Conservation (phyloP, 2,797 vertebrate species). For the Microcaecilia unicolor region DNA sequence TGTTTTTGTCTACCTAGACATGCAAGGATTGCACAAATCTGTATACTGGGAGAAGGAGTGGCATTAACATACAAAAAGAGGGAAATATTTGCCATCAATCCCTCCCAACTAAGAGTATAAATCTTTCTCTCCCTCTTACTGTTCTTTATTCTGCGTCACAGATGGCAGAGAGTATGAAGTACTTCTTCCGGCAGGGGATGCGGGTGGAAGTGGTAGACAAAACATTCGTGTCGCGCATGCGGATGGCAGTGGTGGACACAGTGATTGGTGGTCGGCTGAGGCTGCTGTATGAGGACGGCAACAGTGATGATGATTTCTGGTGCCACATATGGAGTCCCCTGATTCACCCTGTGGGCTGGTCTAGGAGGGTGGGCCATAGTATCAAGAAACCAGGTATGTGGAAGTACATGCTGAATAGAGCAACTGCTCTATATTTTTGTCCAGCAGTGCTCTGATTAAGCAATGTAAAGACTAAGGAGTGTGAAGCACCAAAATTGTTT, state of each 20-base stretch:
- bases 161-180: conserved; percentile 81
- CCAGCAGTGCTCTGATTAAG: too few species aligned
- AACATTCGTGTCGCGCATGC: conserved; percentile 68
- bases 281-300: conserved; percentile 76
- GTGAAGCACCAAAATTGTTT: too few species aligned
- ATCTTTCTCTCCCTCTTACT: background rate
- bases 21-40: too few species aligned
- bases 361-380: conserved; percentile 74
- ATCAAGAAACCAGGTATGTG: conserved; percentile 64
- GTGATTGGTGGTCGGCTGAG: conserved; percentile 77
- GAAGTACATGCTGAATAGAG: background rate
- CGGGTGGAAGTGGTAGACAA: conserved; percentile 88
- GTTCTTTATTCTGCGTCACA: conserved; percentile 40
- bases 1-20: too few species aligned
- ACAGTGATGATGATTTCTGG: conserved; percentile 77
- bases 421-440: too few species aligned
- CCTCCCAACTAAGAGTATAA: too few species aligned
- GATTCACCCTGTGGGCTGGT: conserved; percentile 88
- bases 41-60: too few species aligned
- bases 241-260: conserved; percentile 70
- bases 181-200: conserved; percentile 72
- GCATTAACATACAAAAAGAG: too few species aligned
- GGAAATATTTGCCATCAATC: too few species aligned
- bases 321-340: conserved; percentile 90
- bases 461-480: too few species aligned